These are phyloP conservation scores for Oryzias melastigma DNA, from an alignment of 2,113 vertebrate genomes.

Conservation along the genomic window DNA sequence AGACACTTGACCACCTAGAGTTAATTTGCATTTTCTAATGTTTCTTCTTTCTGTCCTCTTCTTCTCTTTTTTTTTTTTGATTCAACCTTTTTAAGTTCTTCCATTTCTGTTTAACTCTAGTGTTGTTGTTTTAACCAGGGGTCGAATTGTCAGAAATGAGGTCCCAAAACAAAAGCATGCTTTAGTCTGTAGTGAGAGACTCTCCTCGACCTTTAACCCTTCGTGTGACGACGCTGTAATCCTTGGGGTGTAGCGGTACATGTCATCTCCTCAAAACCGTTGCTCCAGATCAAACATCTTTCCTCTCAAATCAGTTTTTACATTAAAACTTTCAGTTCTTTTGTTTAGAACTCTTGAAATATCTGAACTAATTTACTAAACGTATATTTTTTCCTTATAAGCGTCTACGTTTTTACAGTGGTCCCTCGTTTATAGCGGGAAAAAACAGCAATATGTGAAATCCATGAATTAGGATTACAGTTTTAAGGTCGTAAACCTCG, in stretches of 20 bases:
- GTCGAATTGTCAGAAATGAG: constrained; percentile 73
- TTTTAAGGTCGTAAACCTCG: no score
- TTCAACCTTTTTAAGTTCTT: constrained; percentile 14
- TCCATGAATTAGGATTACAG: no score
- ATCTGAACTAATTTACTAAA: no score
- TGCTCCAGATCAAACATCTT: background rate
- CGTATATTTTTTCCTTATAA: no score
- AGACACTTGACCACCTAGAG: constrained; percentile 71
- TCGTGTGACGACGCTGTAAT: constrained; percentile 6
- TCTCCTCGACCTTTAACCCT: constrained; percentile 23
- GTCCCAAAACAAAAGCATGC: constrained; percentile 68
- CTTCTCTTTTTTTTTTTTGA: constrained; percentile 41
- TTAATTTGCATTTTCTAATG: constrained; percentile 69
- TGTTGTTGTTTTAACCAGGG: constrained; percentile 74
- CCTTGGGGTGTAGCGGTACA: constrained; percentile 17
- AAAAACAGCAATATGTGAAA: no score
- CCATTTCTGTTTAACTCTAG: constrained; percentile 29
- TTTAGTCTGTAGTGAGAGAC: constrained; percentile 36
- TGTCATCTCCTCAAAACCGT: background rate
- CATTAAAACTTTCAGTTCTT: no score
- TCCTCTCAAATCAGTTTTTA: no score
- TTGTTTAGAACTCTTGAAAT: no score
- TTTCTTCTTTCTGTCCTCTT: constrained; percentile 53
- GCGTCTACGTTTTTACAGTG: no score
- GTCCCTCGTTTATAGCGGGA: no score